These are phyloP conservation scores for Nomada hirtipes DNA, from an alignment of 2,888 invertebrate species.

Conservation along the genomic window DNA sequence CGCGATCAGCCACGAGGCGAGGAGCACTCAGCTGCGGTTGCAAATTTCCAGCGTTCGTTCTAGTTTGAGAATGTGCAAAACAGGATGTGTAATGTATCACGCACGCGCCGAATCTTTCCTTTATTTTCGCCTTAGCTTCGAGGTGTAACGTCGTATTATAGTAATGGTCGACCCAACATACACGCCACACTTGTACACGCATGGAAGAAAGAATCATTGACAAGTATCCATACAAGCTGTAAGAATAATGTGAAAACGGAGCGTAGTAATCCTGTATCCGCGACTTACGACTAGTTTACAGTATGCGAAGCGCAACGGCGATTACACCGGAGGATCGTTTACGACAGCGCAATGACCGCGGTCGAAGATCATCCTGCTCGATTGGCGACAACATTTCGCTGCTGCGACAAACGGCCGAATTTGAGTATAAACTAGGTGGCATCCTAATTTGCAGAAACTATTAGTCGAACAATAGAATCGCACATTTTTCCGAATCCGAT, in stretches of 20 bases:
- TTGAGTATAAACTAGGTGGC: constrained; percentile 57
- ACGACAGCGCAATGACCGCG: constrained; percentile 33
- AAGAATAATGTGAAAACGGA: constrained; percentile 57
- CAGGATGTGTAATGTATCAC: constrained; percentile 51
- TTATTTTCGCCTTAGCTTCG: constrained; percentile 64
- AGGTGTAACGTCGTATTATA: constrained; percentile 58
- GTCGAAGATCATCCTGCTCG: background rate
- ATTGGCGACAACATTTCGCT: constrained; percentile 50
- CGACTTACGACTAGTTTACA: constrained; percentile 71
- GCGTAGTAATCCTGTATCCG: constrained; percentile 67
- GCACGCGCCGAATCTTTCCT: constrained; percentile 64
- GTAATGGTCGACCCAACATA: constrained; percentile 40
- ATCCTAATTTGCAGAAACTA: constrained; percentile 68
- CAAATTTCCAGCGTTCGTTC: constrained; percentile 35
- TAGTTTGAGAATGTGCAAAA: constrained; percentile 22
- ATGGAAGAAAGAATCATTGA: constrained; percentile 1
- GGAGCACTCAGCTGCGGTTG: constrained; percentile 21
- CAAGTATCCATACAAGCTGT: constrained; percentile 34
- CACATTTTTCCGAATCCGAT: constrained; percentile 67
- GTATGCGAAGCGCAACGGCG: constrained; percentile 55
- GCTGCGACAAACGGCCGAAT: constrained; percentile 45
- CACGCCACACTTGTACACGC: constrained; percentile 33
- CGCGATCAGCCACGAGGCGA: constrained; percentile 17
- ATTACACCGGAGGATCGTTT: constrained; percentile 34
- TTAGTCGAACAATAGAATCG: constrained; percentile 68